Base-by-base conservation (phyloP, 2,113 vertebrate genomes). In the Smithornis capensis region DNA sequence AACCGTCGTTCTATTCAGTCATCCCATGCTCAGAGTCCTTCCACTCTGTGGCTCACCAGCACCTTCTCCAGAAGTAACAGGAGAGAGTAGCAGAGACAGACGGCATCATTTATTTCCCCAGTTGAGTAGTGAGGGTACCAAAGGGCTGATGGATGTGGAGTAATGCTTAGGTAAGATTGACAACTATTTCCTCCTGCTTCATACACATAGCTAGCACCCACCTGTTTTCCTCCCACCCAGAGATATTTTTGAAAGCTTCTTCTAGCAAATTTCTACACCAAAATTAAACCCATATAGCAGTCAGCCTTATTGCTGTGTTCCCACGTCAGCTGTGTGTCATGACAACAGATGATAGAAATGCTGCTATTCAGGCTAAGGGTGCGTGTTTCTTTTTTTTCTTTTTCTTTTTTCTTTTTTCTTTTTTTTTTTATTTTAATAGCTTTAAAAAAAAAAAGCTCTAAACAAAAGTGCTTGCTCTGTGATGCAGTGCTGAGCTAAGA, bases 261-360 rank as follows among this genome's bases (percentile, higher is more conserved):
- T 97, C 93, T 97, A 95, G 96, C 97, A 97, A 96, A 97, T 97
- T 96, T 97, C 96, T 96, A 96, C 95, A 96, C 97, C 95, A 94
- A 98, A 98, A 97, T 98, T 97, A 97, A 98, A 97, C 93, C 91
- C 91, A 97, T 97, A 97, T 97, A 97, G 94, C 94, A 97, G 97
- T 97, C 97, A 97, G 96, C 96, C 95, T 97, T 81, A 31, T 92
- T 97, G 96, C 93, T 35, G 86, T 97, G 97, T 96, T 97, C 96
- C 95, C 93, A 92, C 98, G 97, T 98, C 98, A 98, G 94, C 97
- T 96, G 95, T 94, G 85, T 97, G 97, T 98, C 98, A 98, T 98
- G 98, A 98, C 96, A 98, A 98, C 97, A 92, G 86, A 97, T 97
- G 97, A 98, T 89, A 96, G 97, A 97, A 98, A 97, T 67, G 96